Conservation (phyloP, 1,140 invertebrate genomes). For the Zaprionus vittiger region DNA sequence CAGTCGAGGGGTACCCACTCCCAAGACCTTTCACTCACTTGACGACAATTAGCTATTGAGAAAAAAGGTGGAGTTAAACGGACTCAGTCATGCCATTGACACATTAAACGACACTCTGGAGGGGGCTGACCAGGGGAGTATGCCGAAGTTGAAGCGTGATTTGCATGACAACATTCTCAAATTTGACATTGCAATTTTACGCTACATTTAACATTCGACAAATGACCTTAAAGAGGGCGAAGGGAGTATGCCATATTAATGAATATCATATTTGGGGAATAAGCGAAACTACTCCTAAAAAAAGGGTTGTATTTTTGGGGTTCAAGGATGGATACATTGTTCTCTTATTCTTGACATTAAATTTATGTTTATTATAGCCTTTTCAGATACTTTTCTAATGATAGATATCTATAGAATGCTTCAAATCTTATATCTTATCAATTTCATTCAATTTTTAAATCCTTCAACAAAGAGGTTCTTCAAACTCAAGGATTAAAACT, state of each 20-base stretch:
- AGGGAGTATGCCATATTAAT: background rate
- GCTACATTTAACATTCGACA: constrained; percentile 65
- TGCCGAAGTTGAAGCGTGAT: constrained; percentile 41
- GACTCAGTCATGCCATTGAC: constrained; percentile 65
- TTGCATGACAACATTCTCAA: constrained; percentile 51
- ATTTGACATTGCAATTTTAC: constrained; percentile 68
- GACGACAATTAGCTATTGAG: constrained; percentile 68
- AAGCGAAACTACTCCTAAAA: background rate
- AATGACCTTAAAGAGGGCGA: constrained; percentile 37
- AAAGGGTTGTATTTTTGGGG: constrained; percentile 1
- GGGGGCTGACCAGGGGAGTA: constrained; percentile 1
- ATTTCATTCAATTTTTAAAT: no score
- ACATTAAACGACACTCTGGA: constrained; percentile 53
- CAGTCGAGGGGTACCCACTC: constrained; percentile 40
- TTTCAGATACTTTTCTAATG: no score
- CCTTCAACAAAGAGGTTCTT: no score
- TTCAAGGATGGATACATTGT: background rate
- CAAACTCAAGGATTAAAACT: no score
- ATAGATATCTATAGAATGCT: no score
- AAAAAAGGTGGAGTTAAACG: constrained; percentile 41
- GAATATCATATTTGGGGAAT: background rate
- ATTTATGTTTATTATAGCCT: no score
- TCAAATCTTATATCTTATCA: no score
- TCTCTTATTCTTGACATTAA: no score
- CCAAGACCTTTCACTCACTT: constrained; percentile 46